These are phyloP conservation scores for Sinocyclocheilus rhinocerous DNA, from an alignment of 2,113 vertebrate genomes.

Conservation along the genomic window DNA sequence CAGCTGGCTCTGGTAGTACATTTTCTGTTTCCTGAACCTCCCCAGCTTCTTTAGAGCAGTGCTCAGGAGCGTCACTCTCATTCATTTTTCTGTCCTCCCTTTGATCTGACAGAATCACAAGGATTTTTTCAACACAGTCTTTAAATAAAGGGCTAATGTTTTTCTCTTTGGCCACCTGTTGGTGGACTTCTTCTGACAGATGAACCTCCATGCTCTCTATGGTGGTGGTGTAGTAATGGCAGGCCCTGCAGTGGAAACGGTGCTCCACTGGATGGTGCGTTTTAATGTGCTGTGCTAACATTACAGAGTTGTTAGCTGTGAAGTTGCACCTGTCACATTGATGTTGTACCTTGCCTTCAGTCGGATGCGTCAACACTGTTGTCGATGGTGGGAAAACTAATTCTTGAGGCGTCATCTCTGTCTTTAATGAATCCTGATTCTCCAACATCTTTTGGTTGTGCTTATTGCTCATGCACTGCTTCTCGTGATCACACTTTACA, in stretches of 20 bases:
- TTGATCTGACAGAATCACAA: constrained; percentile 70
- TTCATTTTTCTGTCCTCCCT: constrained; percentile 43
- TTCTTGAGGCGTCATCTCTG: constrained; percentile 43
- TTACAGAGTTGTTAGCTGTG: constrained; percentile 81
- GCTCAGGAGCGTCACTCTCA: background rate
- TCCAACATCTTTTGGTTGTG: constrained; percentile 59
- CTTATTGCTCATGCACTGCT: constrained; percentile 67
- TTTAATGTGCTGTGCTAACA: constrained; percentile 86
- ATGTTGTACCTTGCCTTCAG: constrained; percentile 79
- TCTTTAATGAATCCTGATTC: constrained; percentile 42
- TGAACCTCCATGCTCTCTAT: constrained; percentile 89
- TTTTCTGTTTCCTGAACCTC: constrained; percentile 27
- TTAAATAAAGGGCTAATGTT: constrained; percentile 80
- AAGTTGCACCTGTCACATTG: constrained; percentile 90
- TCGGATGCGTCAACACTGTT: constrained; percentile 65
- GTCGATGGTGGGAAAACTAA: constrained; percentile 47
- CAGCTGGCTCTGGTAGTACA: constrained; percentile 29
- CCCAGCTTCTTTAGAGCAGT: constrained; percentile 34
- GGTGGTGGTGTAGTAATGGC: constrained; percentile 87
- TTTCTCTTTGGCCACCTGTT: constrained; percentile 81
- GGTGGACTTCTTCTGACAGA: constrained; percentile 86
- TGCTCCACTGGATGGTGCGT: constrained; percentile 82
- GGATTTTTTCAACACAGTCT: constrained; percentile 86
- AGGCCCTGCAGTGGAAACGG: constrained; percentile 88
- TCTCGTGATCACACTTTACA: constrained; percentile 67